phyloP scores from a whole-genome alignment of 2,113 vertebrate genomes.

The Anseranas semipalmata region DNA sequence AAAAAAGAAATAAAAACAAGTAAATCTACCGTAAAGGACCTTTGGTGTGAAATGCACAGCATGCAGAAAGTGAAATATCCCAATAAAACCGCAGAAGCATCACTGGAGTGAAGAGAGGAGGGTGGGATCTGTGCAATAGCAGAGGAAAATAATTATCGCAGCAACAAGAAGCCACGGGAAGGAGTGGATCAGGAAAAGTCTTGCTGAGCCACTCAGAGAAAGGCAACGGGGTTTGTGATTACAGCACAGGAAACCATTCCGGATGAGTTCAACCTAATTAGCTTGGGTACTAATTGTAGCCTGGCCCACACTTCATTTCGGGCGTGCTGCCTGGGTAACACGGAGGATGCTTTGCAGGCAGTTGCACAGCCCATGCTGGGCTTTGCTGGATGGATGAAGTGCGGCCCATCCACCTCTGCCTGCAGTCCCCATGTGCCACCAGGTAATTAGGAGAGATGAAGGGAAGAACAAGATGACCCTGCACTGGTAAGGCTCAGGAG shows the following conservation, averaged over 20 bases:
- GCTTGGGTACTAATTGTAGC: slow-evolving; percentile 17
- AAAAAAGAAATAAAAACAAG: not conserved
- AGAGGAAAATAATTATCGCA: slow-evolving; percentile 15
- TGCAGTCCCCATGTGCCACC: not conserved
- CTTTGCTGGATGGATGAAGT: not conserved
- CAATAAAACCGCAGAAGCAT: slow-evolving; percentile 10
- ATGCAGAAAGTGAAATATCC: not conserved
- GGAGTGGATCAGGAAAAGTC: slow-evolving; percentile 38
- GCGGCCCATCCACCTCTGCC: not conserved
- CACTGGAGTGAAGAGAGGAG: not conserved
- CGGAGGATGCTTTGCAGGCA: not conserved
- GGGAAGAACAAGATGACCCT: not conserved
- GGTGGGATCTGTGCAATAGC: not conserved
- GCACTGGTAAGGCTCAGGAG: not conserved
- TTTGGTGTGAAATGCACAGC: not conserved
- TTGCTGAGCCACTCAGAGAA: slow-evolving; percentile 55
- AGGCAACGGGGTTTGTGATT: slow-evolving; percentile 21
- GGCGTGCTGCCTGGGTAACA: not conserved
- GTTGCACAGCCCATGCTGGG: not conserved
- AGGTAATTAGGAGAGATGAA: slow-evolving; percentile 15
- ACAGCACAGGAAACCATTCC: slow-evolving; percentile 44
- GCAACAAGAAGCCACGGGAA: not conserved
- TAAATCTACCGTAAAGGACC: not conserved
- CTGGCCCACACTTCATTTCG: not conserved
- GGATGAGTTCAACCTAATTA: slow-evolving; percentile 21